Evolutionary conservation across 2,797 vertebrate genomes (phyloP).

Genomic region (Todus mexicanus): DNA sequence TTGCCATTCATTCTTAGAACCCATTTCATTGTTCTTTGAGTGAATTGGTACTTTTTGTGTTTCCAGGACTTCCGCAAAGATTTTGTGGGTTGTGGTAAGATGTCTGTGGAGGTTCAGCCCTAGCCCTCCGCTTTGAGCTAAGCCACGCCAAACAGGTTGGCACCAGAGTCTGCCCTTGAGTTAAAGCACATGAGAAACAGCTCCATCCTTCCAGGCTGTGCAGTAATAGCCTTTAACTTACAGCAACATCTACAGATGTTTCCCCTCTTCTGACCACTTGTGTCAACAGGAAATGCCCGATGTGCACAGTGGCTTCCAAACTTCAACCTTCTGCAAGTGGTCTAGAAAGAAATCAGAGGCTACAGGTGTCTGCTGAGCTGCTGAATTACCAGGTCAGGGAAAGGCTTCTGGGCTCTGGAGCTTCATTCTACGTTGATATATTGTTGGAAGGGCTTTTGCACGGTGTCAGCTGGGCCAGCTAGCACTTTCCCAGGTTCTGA

Average conservation of each 20-base stretch:
- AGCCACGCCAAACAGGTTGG: background rate
- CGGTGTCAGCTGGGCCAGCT: background rate
- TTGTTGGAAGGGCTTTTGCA: background rate
- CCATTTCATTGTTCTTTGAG: background rate
- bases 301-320: background rate
- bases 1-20: background rate
- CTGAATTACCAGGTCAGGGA: background rate
- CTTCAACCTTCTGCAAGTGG: background rate
- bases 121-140: background rate
- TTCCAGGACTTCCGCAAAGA: background rate
- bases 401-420: background rate
- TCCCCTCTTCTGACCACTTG: background rate
- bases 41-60: background rate
- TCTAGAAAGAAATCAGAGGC: background rate
- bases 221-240: background rate
- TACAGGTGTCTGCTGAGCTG: background rate
- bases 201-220: background rate
- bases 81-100: background rate
- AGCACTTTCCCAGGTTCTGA: background rate
- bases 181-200: background rate
- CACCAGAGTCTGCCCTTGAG: background rate
- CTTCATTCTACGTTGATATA: background rate
- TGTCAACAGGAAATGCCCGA: background rate
- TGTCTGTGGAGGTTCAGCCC: background rate
- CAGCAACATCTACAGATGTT: conserved; percentile 27